Evolutionary conservation across 2,888 invertebrate species (phyloP), one percentile per base, ranked within the genome.

Genomic region (Tanypteryx hageni): DNA sequence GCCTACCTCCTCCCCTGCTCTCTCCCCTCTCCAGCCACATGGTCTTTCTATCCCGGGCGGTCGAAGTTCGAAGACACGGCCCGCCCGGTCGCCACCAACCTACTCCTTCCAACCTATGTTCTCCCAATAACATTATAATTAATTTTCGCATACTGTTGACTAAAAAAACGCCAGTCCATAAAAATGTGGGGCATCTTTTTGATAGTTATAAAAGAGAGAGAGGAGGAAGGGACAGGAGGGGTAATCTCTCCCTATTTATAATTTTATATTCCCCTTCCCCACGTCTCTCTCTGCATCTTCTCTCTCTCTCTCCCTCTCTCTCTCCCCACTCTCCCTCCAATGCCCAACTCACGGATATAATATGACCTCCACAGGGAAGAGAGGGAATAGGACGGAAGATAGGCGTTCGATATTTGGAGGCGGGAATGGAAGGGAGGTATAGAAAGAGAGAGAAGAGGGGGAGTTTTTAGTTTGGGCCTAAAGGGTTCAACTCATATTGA

Each of bases 81-180:
- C 44, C 44, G 44, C 44, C 44, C 44, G 44, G 44, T 44, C 44
- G 44, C 44, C 44, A 44, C 44, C 44, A 44, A 44, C 44, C 89
- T 64, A 89, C 89, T 89, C 89, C 89, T 89, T 44, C 44, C 44
- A 61, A 68, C 89, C 89, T 89, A 89, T 89, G 89, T 89, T 89
- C 89, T 68, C 89, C 89, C 89, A 89, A 89, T 89, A 89, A 89
- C 89, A 89, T 89, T 89, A 89, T 89, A 89, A 89, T 89, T 89
- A 89, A 89, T 89, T 89, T 89, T 89, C 89, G 89, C 89, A 89
- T 89, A 89, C 89, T 89, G 89, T 64, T 64, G 89, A 89, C 44
- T 89, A 89, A 89, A 89, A 89, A 89, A 89, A 89, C 89, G 89
- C 89, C 44, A 89, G 64, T 89, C 64, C 89, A 89, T 89, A 89